A percentile compares a stretch with the other conserved stretches of the same genome.
Evolutionary conservation across 2,888 invertebrate species (phyloP).

Genomic region (Caenorhabditis wallacei): DNA sequence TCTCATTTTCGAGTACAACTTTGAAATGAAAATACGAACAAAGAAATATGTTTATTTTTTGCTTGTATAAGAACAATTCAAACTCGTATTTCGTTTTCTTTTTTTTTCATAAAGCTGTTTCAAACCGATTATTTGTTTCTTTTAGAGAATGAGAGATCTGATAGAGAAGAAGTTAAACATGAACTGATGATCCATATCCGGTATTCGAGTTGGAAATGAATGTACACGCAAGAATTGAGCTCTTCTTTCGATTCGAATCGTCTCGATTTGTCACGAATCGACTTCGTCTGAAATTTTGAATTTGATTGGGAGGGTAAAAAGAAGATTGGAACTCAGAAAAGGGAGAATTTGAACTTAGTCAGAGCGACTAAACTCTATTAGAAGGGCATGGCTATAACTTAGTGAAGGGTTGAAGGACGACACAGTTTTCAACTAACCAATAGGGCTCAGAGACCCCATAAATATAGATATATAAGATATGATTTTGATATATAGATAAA

Average conservation of each 20-base stretch:
- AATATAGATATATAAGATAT: neutral
- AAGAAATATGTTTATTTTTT: slow-evolving; percentile 34
- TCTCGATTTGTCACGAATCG: slow-evolving; percentile 48
- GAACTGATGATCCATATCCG: slow-evolving; percentile 47
- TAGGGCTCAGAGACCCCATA: neutral
- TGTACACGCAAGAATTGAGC: slow-evolving; percentile 61
- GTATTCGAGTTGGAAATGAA: slow-evolving; percentile 63
- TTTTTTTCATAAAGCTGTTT: slow-evolving; percentile 55
- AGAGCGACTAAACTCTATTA: neutral
- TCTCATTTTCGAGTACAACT: slow-evolving; percentile 60
- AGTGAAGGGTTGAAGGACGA: slow-evolving; percentile 2
- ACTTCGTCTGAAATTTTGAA: slow-evolving; percentile 34
- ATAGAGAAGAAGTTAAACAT: slow-evolving; percentile 34
- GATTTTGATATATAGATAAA: neutral
- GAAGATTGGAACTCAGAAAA: neutral
- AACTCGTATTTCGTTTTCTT: slow-evolving; percentile 64
- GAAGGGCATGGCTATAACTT: neutral
- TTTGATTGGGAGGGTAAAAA: neutral
- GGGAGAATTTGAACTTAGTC: neutral
- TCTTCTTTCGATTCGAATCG: slow-evolving; percentile 55
- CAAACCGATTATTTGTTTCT: slow-evolving; percentile 35
- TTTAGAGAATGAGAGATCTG: neutral
- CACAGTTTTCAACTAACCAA: slow-evolving; percentile 44
- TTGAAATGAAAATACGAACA: no score
- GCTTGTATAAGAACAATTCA: neutral